Conservation (phyloP, 2,113 vertebrate genomes). For the Tretioscincus oriximinensis region DNA sequence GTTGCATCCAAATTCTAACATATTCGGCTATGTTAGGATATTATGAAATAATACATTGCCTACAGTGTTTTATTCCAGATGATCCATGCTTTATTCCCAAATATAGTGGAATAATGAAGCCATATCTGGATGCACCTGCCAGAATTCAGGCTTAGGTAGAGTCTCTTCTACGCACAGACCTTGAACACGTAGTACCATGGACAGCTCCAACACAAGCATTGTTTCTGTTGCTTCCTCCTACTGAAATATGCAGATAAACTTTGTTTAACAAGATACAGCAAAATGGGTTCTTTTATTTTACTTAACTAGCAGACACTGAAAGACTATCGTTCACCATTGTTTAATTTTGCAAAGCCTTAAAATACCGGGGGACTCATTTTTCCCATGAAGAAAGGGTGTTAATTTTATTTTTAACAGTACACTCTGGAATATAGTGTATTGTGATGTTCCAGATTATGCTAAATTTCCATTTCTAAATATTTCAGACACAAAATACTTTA, state of each 20-base stretch:
- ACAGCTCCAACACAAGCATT: not conserved
- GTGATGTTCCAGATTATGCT: not conserved
- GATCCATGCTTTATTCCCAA: too few species aligned
- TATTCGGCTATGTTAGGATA: too few species aligned
- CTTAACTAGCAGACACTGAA: not conserved
- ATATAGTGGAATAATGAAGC: too few species aligned
- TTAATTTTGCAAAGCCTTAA: not conserved
- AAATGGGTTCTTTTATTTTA: not conserved
- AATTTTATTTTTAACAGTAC: not conserved
- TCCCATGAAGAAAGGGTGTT: too few species aligned
- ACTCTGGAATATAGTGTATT: not conserved
- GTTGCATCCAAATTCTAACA: too few species aligned
- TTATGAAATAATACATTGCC: too few species aligned
- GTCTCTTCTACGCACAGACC: not conserved
- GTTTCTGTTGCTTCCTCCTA: not conserved
- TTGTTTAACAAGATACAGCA: not conserved
- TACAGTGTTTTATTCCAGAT: too few species aligned
- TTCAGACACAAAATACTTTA: not conserved
- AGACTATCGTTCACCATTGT: not conserved
- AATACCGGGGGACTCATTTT: not conserved
- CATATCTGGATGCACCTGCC: too few species aligned
- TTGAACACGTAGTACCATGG: not conserved
- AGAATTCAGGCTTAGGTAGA: conserved; percentile 17
- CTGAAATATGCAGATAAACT: not conserved
- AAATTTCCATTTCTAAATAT: not conserved